Base-by-base conservation (phyloP, 37 sponge, comb jelly and placozoan species). In the Beroe forskalii region DNA sequence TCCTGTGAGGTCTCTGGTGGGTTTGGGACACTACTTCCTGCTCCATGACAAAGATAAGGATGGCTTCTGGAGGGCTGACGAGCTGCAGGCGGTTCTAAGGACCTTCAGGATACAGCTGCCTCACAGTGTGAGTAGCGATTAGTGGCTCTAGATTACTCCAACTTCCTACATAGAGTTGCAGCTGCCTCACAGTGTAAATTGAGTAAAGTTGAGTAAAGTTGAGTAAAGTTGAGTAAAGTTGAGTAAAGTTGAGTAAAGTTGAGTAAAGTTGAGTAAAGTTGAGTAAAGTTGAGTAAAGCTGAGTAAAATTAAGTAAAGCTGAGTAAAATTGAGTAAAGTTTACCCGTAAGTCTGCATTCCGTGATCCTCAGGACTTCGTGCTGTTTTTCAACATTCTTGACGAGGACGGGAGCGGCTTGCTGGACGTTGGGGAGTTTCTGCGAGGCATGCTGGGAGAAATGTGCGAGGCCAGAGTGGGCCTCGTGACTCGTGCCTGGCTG, bases 311-410 rank as follows among this genome's bases (percentile, higher is more conserved):
- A n/a, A n/a, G n/a, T n/a, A n/a, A n/a, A n/a, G n/a, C n/a, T n/a
- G n/a, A n/a, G n/a, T n/a, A n/a, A n/a, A n/a, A n/a, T n/a, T n/a
- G n/a, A n/a, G n/a, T n/a, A n/a, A n/a, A n/a, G n/a, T n/a, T n/a
- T n/a, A n/a, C n/a, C n/a, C n/a, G n/a, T n/a, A n/a, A n/a, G n/a
- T n/a, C n/a, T n/a, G n/a, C n/a, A n/a, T n/a, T n/a, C n/a, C n/a
- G n/a, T n/a, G n/a, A n/a, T n/a, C n/a, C n/a, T n/a, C 86, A 80
- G 86, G 86, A 80, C 42, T 80, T 80, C 86, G 44, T 80, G 43
- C 1, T 27, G 44, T 44, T 80, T 3, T 80, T 32, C 38, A 17
- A 80, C 22, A 17, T 80, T 25, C 55, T 41, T 3, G 55, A 44
- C 22, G 86, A 44, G n/a, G 44, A 41, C 25, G 86, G 55, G 30